phyloP scores from a whole-genome alignment of 53 echinoderm and acorn worm genomes.

The Antedon mediterranea region DNA sequence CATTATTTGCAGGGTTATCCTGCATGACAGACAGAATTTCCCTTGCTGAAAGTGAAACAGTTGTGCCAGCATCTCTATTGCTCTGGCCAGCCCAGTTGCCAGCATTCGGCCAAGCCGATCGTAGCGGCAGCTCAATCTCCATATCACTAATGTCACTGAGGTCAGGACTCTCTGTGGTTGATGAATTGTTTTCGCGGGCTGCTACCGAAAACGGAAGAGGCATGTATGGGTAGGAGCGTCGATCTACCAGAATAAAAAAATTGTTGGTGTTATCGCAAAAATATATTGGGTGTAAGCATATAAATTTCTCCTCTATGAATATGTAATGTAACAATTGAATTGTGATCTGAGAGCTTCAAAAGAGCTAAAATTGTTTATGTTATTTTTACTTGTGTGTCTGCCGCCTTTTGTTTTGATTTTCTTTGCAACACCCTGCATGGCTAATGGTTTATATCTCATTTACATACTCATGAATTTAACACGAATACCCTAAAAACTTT shows the following conservation, averaged over 20 bases:
- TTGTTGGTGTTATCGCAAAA: neutral
- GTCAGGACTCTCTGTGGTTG: conserved; percentile 23
- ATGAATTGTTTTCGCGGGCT: conserved; percentile 18
- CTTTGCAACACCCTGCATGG: too few relatives aligned
- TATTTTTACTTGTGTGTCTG: too few relatives aligned
- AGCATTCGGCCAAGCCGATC: conserved; percentile 55
- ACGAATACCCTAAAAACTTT: too few relatives aligned
- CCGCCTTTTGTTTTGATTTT: too few relatives aligned
- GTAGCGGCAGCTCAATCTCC: conserved; percentile 46
- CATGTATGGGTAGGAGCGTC: neutral
- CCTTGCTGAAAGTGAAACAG: neutral
- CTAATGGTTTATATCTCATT: too few relatives aligned
- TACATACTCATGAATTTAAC: too few relatives aligned
- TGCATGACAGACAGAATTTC: neutral
- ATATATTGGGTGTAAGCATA: too few relatives aligned
- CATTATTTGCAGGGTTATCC: neutral
- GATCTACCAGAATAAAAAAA: neutral
- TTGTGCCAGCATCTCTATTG: neutral
- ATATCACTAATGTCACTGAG: conserved; percentile 55
- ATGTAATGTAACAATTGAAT: too few relatives aligned
- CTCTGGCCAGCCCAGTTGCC: conserved; percentile 40
- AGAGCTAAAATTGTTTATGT: too few relatives aligned
- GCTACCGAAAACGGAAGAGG: conserved; percentile 14
- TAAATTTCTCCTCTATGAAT: too few relatives aligned
- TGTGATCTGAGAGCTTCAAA: too few relatives aligned